Evolutionary conservation across 2,113 vertebrate species (phyloP).

Genomic region (Vicugna pacos): DNA sequence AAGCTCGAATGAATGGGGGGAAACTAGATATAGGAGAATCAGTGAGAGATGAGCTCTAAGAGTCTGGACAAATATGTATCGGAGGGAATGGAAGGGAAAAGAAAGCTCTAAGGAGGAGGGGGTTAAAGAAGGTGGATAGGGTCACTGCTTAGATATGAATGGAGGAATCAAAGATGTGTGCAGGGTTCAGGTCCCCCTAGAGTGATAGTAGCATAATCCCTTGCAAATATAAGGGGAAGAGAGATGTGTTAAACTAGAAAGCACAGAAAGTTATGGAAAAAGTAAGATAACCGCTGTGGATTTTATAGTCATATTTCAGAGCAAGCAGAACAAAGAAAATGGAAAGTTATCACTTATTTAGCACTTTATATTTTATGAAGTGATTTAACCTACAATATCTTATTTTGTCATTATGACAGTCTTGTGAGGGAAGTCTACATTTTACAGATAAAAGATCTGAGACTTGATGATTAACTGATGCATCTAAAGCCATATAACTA

Average conservation of each 20-base stretch:
- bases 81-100: neutral
- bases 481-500: neutral
- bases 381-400: slow-evolving; percentile 10
- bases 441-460: slow-evolving; percentile 27
- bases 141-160: slow-evolving; percentile 4
- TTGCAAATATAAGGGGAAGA: slow-evolving; percentile 22
- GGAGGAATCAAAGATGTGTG: neutral
- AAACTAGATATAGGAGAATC: neutral
- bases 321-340: slow-evolving; percentile 33
- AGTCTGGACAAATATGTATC: neutral
- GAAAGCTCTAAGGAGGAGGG: neutral
- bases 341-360: slow-evolving; percentile 2
- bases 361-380: slow-evolving; percentile 21
- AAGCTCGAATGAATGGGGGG: neutral
- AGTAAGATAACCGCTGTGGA: neutral
- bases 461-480: slow-evolving; percentile 33
- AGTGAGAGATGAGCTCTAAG: slow-evolving; percentile 8
- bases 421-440: neutral
- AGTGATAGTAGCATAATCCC: slow-evolving; percentile 3
- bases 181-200: neutral
- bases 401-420: slow-evolving; percentile 39
- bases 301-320: slow-evolving; percentile 53
- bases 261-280: neutral
- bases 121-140: neutral
- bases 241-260: slow-evolving; percentile 9